Base-by-base conservation (phyloP, 2,888 invertebrate species). In the Xylota segnis region DNA sequence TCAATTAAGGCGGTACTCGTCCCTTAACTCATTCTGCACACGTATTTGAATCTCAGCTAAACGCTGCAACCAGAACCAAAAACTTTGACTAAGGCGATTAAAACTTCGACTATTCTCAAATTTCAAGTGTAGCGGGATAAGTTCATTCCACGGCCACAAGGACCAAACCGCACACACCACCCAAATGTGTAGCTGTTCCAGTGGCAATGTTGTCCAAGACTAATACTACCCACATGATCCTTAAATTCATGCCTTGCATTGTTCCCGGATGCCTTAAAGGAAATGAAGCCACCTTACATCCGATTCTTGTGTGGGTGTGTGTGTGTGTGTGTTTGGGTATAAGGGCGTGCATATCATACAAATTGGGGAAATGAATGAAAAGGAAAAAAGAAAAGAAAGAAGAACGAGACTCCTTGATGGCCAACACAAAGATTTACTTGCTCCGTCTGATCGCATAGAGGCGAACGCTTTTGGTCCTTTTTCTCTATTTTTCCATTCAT, bases 1-100 rank as follows among this genome's bases (percentile, higher is more conserved):
- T 84, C 84, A 84, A 84, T 84, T 84, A 84, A 81, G 81, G 37
- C 27, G 4, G 37, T 27, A 34, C 37, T 72, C 32, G 18, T 7
- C 4, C 56, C 43, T 40, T n/a, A 40, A 72, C 56, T 70, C 40
- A 78, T 71, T 71, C 77, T 29, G 32, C 61, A 61, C 83, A 74
- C 79, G 83, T 74, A 68, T 68, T 27, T 54, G 56, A 78, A 70
- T 83, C 74, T 50, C 68, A 56, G 50, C 56, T 52, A 74, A 83
- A 56, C 43, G 54, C 72, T 54, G 29, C 34, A 54, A 47, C 54
- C 32, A 50, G 58, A 78, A 61, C 56, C 68, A 50, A 65, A 68
- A 79, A 81, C 70, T 84, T 70, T 71, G 81, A 70, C 81, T 71
- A 76, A 84, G 71, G 58, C 84, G 84, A 84, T 84, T 84, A 84